Evolutionary conservation across 2,797 vertebrate species (phyloP).

Genomic region (Mycteria americana): DNA sequence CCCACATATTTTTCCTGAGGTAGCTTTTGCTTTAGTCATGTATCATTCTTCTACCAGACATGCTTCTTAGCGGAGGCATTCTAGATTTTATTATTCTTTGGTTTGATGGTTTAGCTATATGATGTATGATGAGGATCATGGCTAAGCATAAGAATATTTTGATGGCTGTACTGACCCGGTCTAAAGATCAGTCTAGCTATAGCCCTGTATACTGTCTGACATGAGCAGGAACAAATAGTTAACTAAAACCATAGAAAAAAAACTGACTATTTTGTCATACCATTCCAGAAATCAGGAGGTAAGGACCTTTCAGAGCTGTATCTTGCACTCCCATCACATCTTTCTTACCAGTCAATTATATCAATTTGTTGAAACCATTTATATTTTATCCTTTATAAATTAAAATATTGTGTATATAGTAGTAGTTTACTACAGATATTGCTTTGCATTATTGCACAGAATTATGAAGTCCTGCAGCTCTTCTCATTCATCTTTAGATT

Average conservation of each 20-base stretch:
- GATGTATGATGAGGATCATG: neutral
- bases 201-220: neutral
- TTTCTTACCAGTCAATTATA: neutral
- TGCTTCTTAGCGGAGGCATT: neutral
- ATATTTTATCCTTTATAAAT: neutral
- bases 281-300: neutral
- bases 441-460: neutral
- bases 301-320: neutral
- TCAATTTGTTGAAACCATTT: neutral
- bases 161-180: neutral
- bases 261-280: accelerated
- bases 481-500: neutral
- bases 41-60: neutral
- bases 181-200: neutral
- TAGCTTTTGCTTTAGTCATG: neutral
- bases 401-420: neutral
- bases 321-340: neutral
- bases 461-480: neutral
- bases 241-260: neutral
- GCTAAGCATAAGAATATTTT: neutral
- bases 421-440: neutral
- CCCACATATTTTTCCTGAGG: neutral
- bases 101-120: neutral
- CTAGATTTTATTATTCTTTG: neutral
- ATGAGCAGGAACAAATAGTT: neutral